phyloP scores from a whole-genome alignment of 2,113 vertebrate genomes.

The Monopterus albus region DNA sequence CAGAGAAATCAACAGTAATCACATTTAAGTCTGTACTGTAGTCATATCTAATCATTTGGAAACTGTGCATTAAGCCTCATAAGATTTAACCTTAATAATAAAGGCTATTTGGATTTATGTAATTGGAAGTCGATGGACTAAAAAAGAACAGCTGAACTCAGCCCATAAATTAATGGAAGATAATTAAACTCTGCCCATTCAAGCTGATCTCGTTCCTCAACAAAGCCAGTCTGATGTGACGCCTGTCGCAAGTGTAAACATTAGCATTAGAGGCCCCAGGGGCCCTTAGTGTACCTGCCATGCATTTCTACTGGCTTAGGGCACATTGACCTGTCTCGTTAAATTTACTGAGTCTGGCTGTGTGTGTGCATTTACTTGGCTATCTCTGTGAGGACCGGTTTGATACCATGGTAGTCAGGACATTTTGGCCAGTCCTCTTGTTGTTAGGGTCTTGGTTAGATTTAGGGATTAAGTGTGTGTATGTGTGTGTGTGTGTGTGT shows the following conservation, averaged over 20 bases:
- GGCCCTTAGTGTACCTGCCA: constrained; percentile 33
- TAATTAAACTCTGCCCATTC: constrained; percentile 47
- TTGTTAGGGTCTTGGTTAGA: too few species aligned
- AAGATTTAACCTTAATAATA: too few species aligned
- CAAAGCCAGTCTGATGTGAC: constrained; percentile 36
- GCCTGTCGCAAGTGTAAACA: constrained; percentile 19
- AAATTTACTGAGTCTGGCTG: constrained; percentile 58
- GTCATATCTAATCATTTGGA: not conserved
- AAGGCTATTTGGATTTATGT: constrained; percentile 40
- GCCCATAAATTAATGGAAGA: constrained; percentile 70
- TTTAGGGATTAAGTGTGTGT: too few species aligned
- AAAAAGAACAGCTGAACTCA: constrained; percentile 55
- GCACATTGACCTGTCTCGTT: constrained; percentile 62
- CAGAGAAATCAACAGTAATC: not conserved
- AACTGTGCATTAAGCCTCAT: too few species aligned
- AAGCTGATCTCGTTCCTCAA: constrained; percentile 47
- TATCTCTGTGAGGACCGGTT: too few species aligned
- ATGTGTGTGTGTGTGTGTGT: constrained; percentile 14
- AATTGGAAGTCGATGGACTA: constrained; percentile 55
- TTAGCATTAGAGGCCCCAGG: constrained; percentile 38
- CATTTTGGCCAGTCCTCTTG: too few species aligned
- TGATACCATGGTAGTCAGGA: too few species aligned
- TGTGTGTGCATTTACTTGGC: too few species aligned
- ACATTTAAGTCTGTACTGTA: not conserved
- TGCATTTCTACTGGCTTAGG: constrained; percentile 40